Evolutionary conservation across 2,888 invertebrate species (phyloP).

Genomic region (Heliconius cydno): DNA sequence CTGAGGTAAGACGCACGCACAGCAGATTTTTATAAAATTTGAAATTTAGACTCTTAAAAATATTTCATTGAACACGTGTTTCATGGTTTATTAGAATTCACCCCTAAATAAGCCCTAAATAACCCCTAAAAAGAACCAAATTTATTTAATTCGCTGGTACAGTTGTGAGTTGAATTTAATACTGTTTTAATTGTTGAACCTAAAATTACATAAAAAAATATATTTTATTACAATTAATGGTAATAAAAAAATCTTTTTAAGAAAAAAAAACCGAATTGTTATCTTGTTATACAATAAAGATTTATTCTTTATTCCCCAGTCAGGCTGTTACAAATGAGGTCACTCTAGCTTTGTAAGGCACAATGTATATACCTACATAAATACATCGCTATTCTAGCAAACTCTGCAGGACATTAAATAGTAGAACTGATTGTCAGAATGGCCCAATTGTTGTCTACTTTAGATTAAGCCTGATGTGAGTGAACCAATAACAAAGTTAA

Average conservation of each 20-base stretch:
- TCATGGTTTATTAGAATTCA: no score
- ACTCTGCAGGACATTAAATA: constrained; percentile 56
- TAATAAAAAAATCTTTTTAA: no score
- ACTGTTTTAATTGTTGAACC: not conserved
- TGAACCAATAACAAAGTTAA: constrained; percentile 2
- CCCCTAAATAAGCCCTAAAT: no score
- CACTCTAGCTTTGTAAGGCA: constrained; percentile 53
- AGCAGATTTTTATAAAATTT: no score
- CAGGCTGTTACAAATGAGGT: constrained; percentile 9
- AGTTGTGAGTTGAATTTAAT: not conserved
- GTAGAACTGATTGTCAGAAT: constrained; percentile 47
- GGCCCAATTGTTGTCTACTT: constrained; percentile 14
- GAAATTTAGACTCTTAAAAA: no score
- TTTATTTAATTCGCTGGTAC: not conserved
- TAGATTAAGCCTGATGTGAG: constrained; percentile 15
- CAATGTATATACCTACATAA: constrained; percentile 59
- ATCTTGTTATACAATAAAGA: no score
- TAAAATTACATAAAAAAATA: no score
- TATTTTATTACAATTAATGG: no score
- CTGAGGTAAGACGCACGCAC: no score
- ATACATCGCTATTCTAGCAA: constrained; percentile 67
- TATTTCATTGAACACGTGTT: no score
- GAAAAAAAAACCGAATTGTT: no score
- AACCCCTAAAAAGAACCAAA: no score
- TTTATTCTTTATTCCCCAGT: not conserved